Conservation (phyloP, 2,888 invertebrate species). For the Phaonia tiefii region DNA sequence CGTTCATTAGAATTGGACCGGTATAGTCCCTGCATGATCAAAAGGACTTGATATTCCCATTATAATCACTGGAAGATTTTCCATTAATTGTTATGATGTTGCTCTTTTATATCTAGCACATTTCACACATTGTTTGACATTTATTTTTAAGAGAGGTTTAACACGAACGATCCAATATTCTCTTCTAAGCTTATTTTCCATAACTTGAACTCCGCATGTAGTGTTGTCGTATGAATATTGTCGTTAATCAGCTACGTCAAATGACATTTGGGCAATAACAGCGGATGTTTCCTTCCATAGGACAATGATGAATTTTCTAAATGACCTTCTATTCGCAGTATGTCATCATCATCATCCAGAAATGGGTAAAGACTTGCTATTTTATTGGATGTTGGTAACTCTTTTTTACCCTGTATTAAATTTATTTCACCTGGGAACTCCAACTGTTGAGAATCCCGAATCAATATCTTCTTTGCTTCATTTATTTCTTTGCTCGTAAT, state of each 20-base stretch:
- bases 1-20: conserved; percentile 47
- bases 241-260: too few species aligned
- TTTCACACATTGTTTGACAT: neutral
- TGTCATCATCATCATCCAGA: conserved; percentile 9
- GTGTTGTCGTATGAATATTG: too few species aligned
- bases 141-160: too few species aligned
- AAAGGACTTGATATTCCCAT: neutral
- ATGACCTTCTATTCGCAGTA: conserved; percentile 26
- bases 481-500: too few species aligned
- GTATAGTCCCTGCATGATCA: conserved; percentile 59
- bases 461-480: too few species aligned
- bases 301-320: conserved; percentile 7
- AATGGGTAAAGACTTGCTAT: conserved; percentile 16
- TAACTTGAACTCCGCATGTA: conserved; percentile 5
- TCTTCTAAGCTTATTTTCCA: too few species aligned
- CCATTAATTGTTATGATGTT: conserved; percentile 9
- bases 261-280: too few species aligned
- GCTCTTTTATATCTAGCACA: neutral
- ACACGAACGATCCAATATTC: too few species aligned
- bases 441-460: too few species aligned
- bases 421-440: too few species aligned
- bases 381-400: neutral
- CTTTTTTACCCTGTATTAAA: too few species aligned
- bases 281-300: conserved; percentile 33
- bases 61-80: conserved; percentile 1